These are phyloP conservation scores for Andinoacara biseriatus DNA, from an alignment of 2,113 vertebrate genomes.

Conservation along the genomic window DNA sequence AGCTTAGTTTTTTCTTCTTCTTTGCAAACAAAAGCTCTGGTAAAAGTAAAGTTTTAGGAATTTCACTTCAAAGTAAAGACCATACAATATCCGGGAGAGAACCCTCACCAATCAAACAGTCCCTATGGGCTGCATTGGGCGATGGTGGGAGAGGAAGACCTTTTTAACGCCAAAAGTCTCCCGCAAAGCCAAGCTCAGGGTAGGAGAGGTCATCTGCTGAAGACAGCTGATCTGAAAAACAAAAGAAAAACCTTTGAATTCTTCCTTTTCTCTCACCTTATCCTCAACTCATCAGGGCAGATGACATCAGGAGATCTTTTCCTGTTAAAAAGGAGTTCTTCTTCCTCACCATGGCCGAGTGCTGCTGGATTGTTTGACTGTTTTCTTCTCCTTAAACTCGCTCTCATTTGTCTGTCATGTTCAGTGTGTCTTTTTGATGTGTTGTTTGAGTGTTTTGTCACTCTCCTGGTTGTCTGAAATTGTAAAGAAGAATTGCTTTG, in stretches of 20 bases:
- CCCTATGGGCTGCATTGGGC: background rate
- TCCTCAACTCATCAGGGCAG: too few relatives aligned
- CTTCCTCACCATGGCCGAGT: too few relatives aligned
- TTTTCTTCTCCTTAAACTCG: background rate
- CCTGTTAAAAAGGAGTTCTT: background rate
- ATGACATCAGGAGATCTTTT: too few relatives aligned
- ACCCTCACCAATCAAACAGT: background rate
- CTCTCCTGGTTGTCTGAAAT: background rate
- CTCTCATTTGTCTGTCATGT: background rate
- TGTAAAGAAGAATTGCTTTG: background rate
- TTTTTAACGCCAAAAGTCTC: background rate
- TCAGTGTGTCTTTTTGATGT: background rate
- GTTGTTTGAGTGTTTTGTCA: background rate
- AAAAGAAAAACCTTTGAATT: too few relatives aligned
- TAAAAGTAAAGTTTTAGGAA: background rate
- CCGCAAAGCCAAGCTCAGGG: rapidly evolving
- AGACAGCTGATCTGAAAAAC: too few relatives aligned
- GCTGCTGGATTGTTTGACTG: background rate
- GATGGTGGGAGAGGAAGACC: background rate
- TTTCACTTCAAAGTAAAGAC: background rate
- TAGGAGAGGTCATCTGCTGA: background rate
- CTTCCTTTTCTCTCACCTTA: too few relatives aligned
- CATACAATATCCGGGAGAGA: background rate
- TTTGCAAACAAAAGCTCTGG: background rate
- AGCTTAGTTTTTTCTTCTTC: background rate